phyloP scores from a whole-genome alignment of 2,113 vertebrate species.

The Morone saxatilis region DNA sequence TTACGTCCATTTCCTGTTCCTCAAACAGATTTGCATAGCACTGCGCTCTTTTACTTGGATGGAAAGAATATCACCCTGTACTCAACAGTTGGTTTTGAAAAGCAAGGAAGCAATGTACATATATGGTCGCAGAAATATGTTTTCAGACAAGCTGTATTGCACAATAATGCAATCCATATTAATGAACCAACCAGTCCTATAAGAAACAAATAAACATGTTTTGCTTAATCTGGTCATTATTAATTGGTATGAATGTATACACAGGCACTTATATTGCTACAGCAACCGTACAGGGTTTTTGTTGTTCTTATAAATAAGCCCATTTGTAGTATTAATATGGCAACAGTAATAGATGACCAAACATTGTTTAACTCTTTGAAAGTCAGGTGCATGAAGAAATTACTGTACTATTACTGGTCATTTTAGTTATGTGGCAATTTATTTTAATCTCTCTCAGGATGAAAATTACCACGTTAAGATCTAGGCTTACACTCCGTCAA shows the following conservation, averaged over 20 bases:
- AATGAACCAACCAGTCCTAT: not conserved
- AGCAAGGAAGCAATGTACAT: constrained; percentile 1
- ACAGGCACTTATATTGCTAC: no score
- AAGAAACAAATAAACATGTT: not conserved
- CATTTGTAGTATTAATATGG: no score
- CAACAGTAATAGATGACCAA: not conserved
- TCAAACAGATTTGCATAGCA: constrained; percentile 15
- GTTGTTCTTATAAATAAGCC: not conserved
- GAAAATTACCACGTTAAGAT: not conserved
- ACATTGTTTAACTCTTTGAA: not conserved
- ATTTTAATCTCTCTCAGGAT: not conserved
- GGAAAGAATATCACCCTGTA: constrained; percentile 7
- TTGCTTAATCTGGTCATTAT: not conserved
- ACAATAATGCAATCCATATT: not conserved
- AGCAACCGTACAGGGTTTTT: no score
- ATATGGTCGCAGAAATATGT: no score
- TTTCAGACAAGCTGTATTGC: not conserved
- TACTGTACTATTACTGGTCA: not conserved
- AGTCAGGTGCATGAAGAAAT: not conserved
- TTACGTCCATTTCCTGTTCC: constrained; percentile 23
- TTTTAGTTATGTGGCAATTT: not conserved
- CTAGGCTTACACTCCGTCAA: no score
- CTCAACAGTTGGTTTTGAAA: not conserved
- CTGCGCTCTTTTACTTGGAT: constrained; percentile 21
- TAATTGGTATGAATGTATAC: no score